These are phyloP conservation scores for Seriola rivoliana DNA, from an alignment of 2,113 vertebrate species.

Conservation along the genomic window DNA sequence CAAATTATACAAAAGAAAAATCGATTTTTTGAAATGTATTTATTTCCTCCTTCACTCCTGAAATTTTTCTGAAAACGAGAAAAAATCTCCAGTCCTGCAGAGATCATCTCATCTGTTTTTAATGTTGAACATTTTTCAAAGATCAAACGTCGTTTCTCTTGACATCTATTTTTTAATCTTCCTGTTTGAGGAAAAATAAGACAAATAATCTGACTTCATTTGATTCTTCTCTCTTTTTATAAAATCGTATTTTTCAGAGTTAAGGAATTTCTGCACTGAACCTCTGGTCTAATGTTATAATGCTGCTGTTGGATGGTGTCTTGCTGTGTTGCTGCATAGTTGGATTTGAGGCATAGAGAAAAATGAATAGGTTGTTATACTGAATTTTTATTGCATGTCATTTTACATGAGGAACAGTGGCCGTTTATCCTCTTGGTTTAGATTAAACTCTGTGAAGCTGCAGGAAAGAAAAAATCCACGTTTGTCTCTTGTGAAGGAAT, in stretches of 20 bases:
- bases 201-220: background rate
- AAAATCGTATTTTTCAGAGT: background rate
- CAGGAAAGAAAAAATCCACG: background rate
- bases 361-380: background rate
- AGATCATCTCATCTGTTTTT: background rate
- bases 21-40: too few relatives aligned
- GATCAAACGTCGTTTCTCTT: background rate
- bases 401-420: background rate
- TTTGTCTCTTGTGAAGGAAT: slow-evolving; percentile 22
- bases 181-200: background rate
- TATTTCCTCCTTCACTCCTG: too few relatives aligned
- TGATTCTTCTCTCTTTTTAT: background rate
- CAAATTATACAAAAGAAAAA: too few relatives aligned
- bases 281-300: too few relatives aligned
- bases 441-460: background rate
- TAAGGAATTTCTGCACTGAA: background rate
- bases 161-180: too few relatives aligned
- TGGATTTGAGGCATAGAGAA: too few relatives aligned
- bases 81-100: background rate
- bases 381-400: background rate
- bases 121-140: background rate
- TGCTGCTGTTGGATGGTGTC: background rate
- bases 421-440: background rate
- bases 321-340: background rate
- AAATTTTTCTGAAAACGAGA: background rate